Base-by-base conservation (phyloP, 2,797 vertebrate species). In the Protosalanx chinensis region DNA sequence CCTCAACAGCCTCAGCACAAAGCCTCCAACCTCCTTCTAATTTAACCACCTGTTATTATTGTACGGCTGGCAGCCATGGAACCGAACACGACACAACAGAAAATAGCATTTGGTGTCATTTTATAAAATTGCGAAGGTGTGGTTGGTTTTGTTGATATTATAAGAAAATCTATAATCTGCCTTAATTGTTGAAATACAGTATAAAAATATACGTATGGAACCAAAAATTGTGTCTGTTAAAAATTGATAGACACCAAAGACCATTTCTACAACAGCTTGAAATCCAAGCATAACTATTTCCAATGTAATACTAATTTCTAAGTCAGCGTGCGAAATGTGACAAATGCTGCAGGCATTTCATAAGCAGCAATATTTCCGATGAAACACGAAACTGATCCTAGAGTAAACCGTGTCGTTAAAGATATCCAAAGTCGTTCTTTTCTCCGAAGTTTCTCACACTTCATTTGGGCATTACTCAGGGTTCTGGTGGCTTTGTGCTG, bases 381-480 rank as follows among this genome's bases (percentile, higher is more conserved):
- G 91, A 91, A 93, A 94, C 80, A 16, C 62, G 86, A 93, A 87
- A 89, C 90, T 91, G 87, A 92, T 93, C 91, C 90, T 74, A 87
- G 87, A 87, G 90, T 91, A 92, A 92, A 93, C 89, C 88, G 69
- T 88, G 88, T 87, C 83, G 79, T 89, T 91, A 86, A 90, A 90
- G 88, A 88, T 89, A 87, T 92, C 91, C 88, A 85, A 88, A 90
- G 88, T 89, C 85, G 82, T 90, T 88, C 88, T 90, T 91, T 91
- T 88, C 78, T 82, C 81, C 85, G 85, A 82, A 82, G 88, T 92
- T 93, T 93, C 92, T 93, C 92, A 93, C 92, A 92, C 92, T 90
- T 92, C 81, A 88, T 93, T 93, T 91, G 87, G 85, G 86, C 86
- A 88, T 89, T 88, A 90, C 86, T 75, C 82, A 84, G 71, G 80